Evolutionary conservation across 2,888 invertebrate genomes (phyloP), one percentile per base, ranked within the genome.

Genomic region (Hypena proboscidalis): DNA sequence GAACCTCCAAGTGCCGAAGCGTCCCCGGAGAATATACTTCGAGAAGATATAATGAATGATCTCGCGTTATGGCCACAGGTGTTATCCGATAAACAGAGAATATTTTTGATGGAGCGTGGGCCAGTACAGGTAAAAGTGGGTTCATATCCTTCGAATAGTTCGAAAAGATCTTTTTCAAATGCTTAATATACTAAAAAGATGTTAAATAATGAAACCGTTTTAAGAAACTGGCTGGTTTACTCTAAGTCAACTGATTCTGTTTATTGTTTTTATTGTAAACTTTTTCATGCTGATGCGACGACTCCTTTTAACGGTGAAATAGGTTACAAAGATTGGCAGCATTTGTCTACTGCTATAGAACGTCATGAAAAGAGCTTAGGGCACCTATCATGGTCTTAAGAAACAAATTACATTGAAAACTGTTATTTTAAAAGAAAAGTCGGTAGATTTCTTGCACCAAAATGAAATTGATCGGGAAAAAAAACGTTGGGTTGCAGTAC

Each of bases 181-280:
- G 31, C 8, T 8, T 45, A 34, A 30, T 31, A 30, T 23, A 30
- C 14, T 30, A 30, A 23, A 23, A 30, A 30, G 21, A 15, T 38
- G 17, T 34, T 27, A 36, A 42, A 40, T 35, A 40, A 34, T 10
- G 30, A 39, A 43, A 52, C 38, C 32, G 27, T 52, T 52, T 41
- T 26, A 45, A 41, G 48, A 53, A 42, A 38, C 38, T 42, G 53
- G 48, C 48, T 53, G 15, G 38, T 49, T 17, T 48, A 45, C 22
- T 48, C 38, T 19, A 45, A 38, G 20, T 48, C 48, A 8, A 45
- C 44, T 35, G 38, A 45, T 41, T 41, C 41, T 22, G 41, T 45
- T 45, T 36, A 9, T 17, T 30, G 44, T 48, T 53, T 53, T 53
- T 39, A 38, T 32, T 53, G 42, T 40, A 47, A 43, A 42, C 42